Percentiles rank a stretch among this genome's conserved stretches.
These are phyloP conservation scores for Pungitius pungitius DNA, from an alignment of 2,113 vertebrate genomes.

Conservation along the genomic window DNA sequence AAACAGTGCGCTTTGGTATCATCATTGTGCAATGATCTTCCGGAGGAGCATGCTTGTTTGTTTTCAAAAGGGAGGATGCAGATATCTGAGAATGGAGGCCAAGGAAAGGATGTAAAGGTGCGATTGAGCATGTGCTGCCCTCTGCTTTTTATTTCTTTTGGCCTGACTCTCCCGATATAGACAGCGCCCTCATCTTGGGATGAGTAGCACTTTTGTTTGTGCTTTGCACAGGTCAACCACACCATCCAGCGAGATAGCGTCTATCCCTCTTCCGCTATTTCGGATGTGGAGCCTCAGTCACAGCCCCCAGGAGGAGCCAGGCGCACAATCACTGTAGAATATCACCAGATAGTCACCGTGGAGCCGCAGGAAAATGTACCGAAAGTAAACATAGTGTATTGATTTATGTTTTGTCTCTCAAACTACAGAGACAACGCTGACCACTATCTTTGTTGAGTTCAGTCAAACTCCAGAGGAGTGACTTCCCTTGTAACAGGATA, in stretches of 20 bases:
- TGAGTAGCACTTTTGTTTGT: constrained; percentile 51
- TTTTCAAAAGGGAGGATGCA: constrained; percentile 37
- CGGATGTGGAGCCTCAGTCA: constrained; percentile 23
- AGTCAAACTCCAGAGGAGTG: constrained; percentile 45
- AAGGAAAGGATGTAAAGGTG: constrained; percentile 47
- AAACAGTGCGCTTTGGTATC: constrained; percentile 15
- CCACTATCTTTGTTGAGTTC: constrained; percentile 30
- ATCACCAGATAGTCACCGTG: constrained; percentile 64
- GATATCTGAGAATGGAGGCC: constrained; percentile 17
- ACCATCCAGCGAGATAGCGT: constrained; percentile 48
- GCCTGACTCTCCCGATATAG: neutral
- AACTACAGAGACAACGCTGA: constrained; percentile 6
- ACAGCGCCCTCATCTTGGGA: constrained; percentile 21
- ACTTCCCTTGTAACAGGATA: constrained; percentile 57
- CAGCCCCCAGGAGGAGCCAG: constrained; percentile 18
- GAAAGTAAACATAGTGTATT: constrained; percentile 44
- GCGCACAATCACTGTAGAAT: constrained; percentile 40
- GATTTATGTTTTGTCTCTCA: constrained; percentile 50
- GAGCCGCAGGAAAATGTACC: constrained; percentile 59
- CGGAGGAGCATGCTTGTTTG: constrained; percentile 26
- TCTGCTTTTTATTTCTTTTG: neutral
- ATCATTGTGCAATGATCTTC: neutral
- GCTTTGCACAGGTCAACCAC: constrained; percentile 45
- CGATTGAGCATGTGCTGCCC: constrained; percentile 31
- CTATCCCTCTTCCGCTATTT: constrained; percentile 40